Evolutionary conservation across 2,113 vertebrate species (phyloP).

Genomic region (Trachemys scripta): DNA sequence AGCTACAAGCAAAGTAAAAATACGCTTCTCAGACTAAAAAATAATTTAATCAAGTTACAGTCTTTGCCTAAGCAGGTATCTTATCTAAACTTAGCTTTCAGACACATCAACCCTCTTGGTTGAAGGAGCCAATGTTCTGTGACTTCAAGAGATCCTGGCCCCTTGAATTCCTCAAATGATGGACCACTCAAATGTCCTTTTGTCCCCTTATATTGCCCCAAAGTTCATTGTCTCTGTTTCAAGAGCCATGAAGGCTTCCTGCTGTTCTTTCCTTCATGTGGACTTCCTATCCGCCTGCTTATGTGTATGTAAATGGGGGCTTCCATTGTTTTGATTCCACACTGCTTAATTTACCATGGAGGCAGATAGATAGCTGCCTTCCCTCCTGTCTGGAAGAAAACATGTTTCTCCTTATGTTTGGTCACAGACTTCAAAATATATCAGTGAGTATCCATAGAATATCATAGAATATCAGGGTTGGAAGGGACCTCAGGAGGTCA

Average conservation of each 20-base stretch:
- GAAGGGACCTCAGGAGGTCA: too few relatives aligned
- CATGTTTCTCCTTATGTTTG: neutral
- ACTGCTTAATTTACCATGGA: neutral
- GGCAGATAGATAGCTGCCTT: neutral
- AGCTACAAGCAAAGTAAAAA: neutral
- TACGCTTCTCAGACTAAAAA: neutral
- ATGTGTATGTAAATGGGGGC: neutral
- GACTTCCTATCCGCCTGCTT: neutral
- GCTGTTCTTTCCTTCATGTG: neutral
- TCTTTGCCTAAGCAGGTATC: neutral
- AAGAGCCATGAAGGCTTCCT: neutral
- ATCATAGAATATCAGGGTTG: too few relatives aligned
- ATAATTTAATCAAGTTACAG: too few relatives aligned
- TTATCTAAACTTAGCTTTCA: neutral
- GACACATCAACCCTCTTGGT: neutral
- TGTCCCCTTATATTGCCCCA: too few relatives aligned
- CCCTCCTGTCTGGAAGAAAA: neutral
- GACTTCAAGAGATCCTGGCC: neutral
- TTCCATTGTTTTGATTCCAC: neutral
- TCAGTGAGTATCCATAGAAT: neutral
- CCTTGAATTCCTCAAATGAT: neutral
- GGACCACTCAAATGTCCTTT: too few relatives aligned
- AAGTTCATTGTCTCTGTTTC: too few relatives aligned
- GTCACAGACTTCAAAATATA: neutral
- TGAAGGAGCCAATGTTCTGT: neutral